Conservation (phyloP, 53 echinoderm and acorn worm species). For the Paracentrotus lividus region DNA sequence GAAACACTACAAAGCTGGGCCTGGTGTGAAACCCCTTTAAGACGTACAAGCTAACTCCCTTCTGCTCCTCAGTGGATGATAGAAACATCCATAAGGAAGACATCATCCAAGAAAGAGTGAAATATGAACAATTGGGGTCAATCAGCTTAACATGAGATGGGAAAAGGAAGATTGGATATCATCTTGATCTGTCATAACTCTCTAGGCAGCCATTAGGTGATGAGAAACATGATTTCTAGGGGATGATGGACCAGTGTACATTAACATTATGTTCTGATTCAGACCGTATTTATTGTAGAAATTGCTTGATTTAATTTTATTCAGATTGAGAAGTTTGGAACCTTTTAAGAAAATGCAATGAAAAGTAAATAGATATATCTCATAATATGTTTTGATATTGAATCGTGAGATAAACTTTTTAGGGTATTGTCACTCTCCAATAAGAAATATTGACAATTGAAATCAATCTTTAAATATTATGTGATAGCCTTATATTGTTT, state of each 20-base stretch:
- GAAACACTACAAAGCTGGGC: no score
- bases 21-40: no score
- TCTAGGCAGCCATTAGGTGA: not conserved
- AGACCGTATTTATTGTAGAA: not conserved
- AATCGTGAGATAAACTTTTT: no score
- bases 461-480: no score
- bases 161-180: conserved; percentile 22
- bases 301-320: not conserved
- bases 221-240: not conserved
- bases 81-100: conserved; percentile 1
- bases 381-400: no score
- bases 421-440: no score
- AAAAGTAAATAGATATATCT: no score
- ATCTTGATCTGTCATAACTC: conserved; percentile 42
- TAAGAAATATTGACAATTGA: no score
- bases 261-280: not conserved
- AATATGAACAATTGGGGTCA: conserved; percentile 4
- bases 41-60: not conserved
- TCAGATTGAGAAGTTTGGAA: no score
- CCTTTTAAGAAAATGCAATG: no score
- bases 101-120: not conserved
- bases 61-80: not conserved
- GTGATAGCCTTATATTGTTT: no score
- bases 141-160: conserved; percentile 11
- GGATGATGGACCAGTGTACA: not conserved